Evolutionary conservation across 2,113 vertebrate genomes (phyloP).

Genomic region (Neogale vison): DNA sequence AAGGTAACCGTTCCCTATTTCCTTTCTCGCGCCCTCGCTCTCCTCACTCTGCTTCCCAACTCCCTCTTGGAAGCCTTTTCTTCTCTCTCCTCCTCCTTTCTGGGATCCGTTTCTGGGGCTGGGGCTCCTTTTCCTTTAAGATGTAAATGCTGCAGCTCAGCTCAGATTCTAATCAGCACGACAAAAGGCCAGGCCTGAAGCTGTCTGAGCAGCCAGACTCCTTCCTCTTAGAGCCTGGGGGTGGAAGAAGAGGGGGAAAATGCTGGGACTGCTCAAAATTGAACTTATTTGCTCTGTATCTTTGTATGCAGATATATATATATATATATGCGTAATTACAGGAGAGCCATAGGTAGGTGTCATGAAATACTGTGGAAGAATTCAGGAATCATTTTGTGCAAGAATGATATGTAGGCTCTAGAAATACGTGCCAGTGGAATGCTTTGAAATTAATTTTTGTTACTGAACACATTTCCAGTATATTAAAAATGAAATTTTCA

Average conservation of each 20-base stretch:
- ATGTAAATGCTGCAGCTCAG: slow-evolving; percentile 47
- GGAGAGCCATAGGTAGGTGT: background rate
- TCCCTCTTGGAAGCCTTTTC: background rate
- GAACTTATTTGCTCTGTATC: background rate
- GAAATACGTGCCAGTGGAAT: background rate
- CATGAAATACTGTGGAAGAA: background rate
- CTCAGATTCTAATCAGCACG: slow-evolving; percentile 21
- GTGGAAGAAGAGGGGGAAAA: fast-evolving
- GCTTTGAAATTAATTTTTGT: background rate
- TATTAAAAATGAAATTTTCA: background rate
- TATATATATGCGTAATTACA: background rate
- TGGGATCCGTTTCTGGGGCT: background rate
- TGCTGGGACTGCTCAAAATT: background rate
- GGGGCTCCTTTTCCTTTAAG: slow-evolving; percentile 4
- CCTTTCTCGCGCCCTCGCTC: background rate
- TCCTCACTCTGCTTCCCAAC: background rate
- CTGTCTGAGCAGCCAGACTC: background rate
- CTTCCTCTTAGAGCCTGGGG: background rate
- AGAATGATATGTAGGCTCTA: background rate
- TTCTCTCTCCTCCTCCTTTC: background rate
- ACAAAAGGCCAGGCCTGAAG: slow-evolving; percentile 19
- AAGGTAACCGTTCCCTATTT: background rate
- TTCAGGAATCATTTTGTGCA: background rate
- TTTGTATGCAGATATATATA: background rate
- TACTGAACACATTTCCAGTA: background rate